A percentile compares a stretch with the other conserved stretches of the same genome.
phyloP scores from a whole-genome alignment of 2,888 invertebrate genomes.

The Brachypalpus laphriformis region DNA sequence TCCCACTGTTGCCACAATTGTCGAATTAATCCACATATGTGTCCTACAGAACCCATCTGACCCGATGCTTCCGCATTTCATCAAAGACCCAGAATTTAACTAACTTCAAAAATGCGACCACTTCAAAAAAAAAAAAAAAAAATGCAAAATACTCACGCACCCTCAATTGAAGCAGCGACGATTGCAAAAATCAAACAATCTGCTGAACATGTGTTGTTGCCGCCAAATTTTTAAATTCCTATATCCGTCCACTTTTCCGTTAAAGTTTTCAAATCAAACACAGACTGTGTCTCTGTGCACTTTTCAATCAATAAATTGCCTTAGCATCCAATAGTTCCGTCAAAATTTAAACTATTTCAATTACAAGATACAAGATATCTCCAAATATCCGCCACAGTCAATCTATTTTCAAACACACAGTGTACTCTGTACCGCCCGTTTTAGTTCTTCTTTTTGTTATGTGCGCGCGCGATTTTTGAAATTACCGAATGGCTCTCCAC shows the following conservation, averaged over 20 bases:
- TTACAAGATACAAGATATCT: conserved; percentile 6
- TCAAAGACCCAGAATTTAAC: conserved; percentile 47
- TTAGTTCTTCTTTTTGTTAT: not conserved
- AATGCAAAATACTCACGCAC: conserved; percentile 49
- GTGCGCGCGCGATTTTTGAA: conserved; percentile 36
- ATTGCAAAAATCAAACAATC: conserved; percentile 48
- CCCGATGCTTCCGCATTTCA: conserved; percentile 56
- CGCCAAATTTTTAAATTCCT: conserved; percentile 9
- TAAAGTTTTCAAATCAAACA: conserved; percentile 22
- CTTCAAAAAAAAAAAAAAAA: conserved; percentile 15
- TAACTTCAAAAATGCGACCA: conserved; percentile 66
- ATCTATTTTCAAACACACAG: conserved; percentile 65
- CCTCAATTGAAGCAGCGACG: conserved; percentile 29
- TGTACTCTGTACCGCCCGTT: conserved; percentile 39
- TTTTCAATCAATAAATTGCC: conserved; percentile 43
- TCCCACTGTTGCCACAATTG: conserved; percentile 42
- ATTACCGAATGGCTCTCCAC: conserved; percentile 14
- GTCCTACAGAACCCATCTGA: conserved; percentile 2
- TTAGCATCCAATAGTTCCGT: conserved; percentile 15
- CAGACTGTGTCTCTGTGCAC: too few species aligned
- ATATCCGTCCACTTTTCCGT: conserved; percentile 7
- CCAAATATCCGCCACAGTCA: conserved; percentile 26
- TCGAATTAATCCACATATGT: conserved; percentile 39
- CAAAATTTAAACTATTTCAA: conserved; percentile 31
- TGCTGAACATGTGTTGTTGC: conserved; percentile 57